phyloP scores from a whole-genome alignment of 2,797 vertebrate species.

The Salmo trutta region DNA sequence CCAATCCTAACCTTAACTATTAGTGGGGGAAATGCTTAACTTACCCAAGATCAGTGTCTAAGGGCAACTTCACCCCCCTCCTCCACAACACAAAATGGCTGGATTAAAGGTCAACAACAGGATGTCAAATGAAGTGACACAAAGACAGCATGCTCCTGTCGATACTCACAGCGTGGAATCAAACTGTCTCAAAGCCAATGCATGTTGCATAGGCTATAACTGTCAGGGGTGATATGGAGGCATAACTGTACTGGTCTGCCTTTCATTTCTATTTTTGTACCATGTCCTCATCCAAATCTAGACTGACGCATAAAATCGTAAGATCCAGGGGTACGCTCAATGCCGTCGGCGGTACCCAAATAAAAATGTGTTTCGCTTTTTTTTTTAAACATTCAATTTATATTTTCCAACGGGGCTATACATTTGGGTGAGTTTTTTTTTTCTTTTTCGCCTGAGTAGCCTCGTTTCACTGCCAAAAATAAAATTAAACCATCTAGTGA shows the following conservation, averaged over 20 bases:
- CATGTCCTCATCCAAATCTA: conserved; percentile 23
- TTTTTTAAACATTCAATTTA: conserved; percentile 29
- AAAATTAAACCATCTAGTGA: background rate
- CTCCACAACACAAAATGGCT: background rate
- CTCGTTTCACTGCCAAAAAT: no score
- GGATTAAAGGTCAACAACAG: background rate
- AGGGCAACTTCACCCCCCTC: background rate
- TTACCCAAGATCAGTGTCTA: no score
- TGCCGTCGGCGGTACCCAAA: no score
- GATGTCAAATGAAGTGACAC: conserved; percentile 7
- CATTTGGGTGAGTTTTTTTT: no score
- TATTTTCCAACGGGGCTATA: background rate
- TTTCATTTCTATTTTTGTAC: conserved; percentile 33
- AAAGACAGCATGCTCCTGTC: background rate
- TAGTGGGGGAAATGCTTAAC: no score
- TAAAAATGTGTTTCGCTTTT: conserved; percentile 29
- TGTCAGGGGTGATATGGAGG: background rate
- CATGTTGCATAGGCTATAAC: background rate
- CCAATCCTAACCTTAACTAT: no score
- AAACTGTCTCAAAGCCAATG: background rate
- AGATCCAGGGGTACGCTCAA: background rate
- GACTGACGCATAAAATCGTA: conserved; percentile 28
- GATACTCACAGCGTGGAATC: conserved; percentile 1
- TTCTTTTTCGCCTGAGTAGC: no score
- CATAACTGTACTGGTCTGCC: background rate